Conservation (phyloP, 2,797 vertebrate genomes). For the Acipenser transmontanus region DNA sequence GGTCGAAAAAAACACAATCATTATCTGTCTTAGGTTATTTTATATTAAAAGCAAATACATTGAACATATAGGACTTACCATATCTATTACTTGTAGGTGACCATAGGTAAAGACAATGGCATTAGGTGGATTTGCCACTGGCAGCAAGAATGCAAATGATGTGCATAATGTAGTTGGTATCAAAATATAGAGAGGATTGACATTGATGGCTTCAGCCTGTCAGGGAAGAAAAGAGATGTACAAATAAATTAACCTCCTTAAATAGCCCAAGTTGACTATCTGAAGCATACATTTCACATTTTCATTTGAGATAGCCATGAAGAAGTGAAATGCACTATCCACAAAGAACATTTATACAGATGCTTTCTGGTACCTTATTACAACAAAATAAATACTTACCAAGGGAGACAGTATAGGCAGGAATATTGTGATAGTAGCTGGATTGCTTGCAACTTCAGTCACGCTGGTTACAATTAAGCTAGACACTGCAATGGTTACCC, state of each 20-base stretch:
- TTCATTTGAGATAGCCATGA: too few species aligned
- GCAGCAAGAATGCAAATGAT: constrained; percentile 86
- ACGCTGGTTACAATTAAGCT: constrained; percentile 80
- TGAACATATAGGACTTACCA: constrained; percentile 62
- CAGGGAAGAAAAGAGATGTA: neutral
- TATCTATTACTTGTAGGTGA: constrained; percentile 73
- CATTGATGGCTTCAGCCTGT: constrained; percentile 78
- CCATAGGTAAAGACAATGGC: constrained; percentile 85
- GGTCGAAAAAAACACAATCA: constrained; percentile 12
- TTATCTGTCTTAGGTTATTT: neutral
- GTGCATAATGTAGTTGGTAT: constrained; percentile 81
- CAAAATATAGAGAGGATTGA: constrained; percentile 83
- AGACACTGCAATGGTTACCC: constrained; percentile 65
- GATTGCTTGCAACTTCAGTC: constrained; percentile 87
- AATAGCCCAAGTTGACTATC: too few species aligned
- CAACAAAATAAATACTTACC: constrained; percentile 53
- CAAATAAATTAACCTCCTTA: neutral
- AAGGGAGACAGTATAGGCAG: constrained; percentile 80
- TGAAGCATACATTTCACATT: too few species aligned
- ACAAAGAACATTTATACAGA: neutral
- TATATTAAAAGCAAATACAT: neutral
- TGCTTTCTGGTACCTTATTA: neutral
- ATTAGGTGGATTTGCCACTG: constrained; percentile 82
- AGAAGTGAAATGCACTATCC: too few species aligned
- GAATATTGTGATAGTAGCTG: constrained; percentile 83